These are phyloP conservation scores for Drosophila subsilvestris DNA, from an alignment of 2,888 invertebrate species.

Conservation along the genomic window DNA sequence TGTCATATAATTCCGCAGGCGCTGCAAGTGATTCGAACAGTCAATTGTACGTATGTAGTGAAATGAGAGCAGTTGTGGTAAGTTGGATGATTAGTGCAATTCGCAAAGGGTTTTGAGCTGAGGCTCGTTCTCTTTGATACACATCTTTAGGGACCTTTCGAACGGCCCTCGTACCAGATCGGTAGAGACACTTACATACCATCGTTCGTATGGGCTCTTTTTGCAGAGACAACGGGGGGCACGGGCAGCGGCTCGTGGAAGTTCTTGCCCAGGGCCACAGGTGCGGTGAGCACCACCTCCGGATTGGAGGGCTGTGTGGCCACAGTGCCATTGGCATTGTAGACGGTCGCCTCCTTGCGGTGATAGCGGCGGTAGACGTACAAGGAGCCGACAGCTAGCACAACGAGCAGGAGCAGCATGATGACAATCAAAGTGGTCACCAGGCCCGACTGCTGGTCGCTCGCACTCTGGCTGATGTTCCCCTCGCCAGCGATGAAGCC, in stretches of 20 bases:
- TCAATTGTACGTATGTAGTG: not conserved
- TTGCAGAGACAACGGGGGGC: conserved; percentile 77
- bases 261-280: conserved; percentile 65
- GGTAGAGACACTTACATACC: conserved; percentile 82
- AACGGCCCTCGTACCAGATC: conserved; percentile 16
- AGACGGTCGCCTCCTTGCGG: conserved; percentile 69
- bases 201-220: conserved; percentile 80
- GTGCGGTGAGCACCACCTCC: conserved; percentile 68
- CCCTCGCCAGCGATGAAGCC: conserved; percentile 51
- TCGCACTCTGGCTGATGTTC: conserved; percentile 46
- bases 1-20: conserved; percentile 82
- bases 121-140: too few relatives aligned
- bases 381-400: conserved; percentile 77
- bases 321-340: conserved; percentile 67
- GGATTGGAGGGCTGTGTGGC: conserved; percentile 49
- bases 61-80: too few relatives aligned
- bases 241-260: conserved; percentile 82
- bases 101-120: too few relatives aligned
- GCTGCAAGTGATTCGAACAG: conserved; percentile 30
- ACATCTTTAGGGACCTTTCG: too few relatives aligned
- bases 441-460: conserved; percentile 77
- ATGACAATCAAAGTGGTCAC: conserved; percentile 78
- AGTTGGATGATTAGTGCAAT: not conserved
- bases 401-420: conserved; percentile 78
- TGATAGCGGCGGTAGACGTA: conserved; percentile 81